Percentiles rank a stretch among this genome's conserved stretches.
These are phyloP conservation scores for Chrysochloris asiatica DNA, from an alignment of 2,113 vertebrate genomes.

Conservation along the genomic window DNA sequence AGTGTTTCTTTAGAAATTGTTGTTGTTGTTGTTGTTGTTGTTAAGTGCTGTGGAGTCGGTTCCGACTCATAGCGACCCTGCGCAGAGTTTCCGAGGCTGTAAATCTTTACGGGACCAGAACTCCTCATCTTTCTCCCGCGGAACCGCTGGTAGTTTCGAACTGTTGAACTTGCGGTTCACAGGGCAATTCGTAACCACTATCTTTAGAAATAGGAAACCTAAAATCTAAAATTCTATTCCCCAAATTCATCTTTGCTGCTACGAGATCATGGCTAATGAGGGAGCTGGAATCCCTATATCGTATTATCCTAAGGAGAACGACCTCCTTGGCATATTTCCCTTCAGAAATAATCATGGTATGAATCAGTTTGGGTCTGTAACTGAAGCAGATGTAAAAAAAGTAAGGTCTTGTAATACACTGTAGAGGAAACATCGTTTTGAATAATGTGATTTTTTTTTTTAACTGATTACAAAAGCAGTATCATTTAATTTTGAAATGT, in stretches of 20 bases:
- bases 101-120: too few species aligned
- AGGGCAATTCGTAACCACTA: too few species aligned
- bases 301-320: neutral
- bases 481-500: neutral
- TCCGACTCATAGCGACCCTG: too few species aligned
- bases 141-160: too few species aligned
- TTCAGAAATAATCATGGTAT: neutral
- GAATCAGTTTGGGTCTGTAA: neutral
- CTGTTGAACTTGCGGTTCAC: too few species aligned
- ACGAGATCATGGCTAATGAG: neutral
- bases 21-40: too few species aligned
- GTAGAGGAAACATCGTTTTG: neutral
- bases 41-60: too few species aligned
- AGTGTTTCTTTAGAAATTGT: neutral
- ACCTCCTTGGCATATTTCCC: neutral
- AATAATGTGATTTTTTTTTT: neutral
- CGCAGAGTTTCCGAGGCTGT: too few species aligned
- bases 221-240: neutral
- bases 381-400: neutral
- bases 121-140: too few species aligned
- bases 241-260: neutral
- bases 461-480: neutral
- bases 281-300: neutral
- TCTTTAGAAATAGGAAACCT: neutral
- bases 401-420: neutral